Percentiles rank a stretch among this genome's conserved stretches.
Evolutionary conservation across 2,888 invertebrate species (phyloP).

Genomic region (Pristionchus maxplancki): DNA sequence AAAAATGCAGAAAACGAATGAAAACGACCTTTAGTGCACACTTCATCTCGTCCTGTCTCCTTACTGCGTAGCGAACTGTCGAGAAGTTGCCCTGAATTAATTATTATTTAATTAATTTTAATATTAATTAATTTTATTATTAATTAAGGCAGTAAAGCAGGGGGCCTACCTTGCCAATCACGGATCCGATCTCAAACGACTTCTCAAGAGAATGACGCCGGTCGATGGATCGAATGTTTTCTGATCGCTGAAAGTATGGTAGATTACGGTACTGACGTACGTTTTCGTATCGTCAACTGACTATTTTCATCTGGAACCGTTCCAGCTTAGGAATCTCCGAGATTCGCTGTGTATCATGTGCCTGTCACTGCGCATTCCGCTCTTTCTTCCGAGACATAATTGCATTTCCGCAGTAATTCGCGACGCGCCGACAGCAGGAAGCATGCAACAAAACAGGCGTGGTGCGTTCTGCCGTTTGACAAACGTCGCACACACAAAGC

Average conservation of each 20-base stretch:
- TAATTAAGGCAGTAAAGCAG: not conserved
- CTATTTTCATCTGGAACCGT: not conserved
- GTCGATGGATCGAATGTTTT: constrained; percentile 58
- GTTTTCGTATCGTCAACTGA: not conserved
- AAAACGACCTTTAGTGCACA: constrained; percentile 64
- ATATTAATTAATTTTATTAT: not conserved
- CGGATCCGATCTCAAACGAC: constrained; percentile 62
- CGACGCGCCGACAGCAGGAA: not conserved
- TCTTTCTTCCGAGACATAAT: not conserved
- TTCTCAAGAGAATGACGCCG: constrained; percentile 60
- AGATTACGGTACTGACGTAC: not conserved
- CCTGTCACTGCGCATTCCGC: not conserved
- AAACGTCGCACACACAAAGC: not conserved
- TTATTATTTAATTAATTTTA: constrained; percentile 54
- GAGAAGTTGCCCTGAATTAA: constrained; percentile 60
- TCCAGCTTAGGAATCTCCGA: not conserved
- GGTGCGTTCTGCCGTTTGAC: not conserved
- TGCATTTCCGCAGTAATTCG: not conserved
- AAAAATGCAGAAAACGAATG: not conserved
- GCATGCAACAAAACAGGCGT: not conserved
- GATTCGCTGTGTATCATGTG: not conserved
- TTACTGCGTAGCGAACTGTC: constrained; percentile 52
- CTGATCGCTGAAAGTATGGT: constrained; percentile 54
- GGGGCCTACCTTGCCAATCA: constrained; percentile 59
- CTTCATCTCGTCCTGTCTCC: constrained; percentile 63